Conservation (phyloP, 2,113 vertebrate genomes). For the Phasianus colchicus region DNA sequence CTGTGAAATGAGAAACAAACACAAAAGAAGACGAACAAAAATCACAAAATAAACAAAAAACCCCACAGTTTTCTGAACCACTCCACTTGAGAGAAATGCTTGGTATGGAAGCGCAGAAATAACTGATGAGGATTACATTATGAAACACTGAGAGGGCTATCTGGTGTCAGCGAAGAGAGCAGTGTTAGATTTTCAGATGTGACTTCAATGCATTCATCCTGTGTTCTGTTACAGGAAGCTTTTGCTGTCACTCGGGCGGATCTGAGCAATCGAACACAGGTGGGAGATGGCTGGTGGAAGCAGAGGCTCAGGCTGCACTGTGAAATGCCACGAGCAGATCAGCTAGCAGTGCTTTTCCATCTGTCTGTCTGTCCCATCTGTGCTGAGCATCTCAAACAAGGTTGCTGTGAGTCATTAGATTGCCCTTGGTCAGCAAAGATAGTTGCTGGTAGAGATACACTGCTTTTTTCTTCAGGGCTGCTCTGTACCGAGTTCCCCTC, state of each 20-base stretch:
- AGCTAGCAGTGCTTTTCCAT: not conserved
- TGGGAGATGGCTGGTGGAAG: not conserved
- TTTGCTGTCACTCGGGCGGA: fast-evolving
- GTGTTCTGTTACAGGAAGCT: not conserved
- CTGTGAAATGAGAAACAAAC: not conserved
- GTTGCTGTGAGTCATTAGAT: not conserved
- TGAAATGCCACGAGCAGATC: not conserved
- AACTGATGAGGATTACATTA: not conserved
- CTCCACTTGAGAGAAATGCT: not conserved
- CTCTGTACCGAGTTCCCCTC: not conserved
- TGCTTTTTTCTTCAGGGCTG: not conserved
- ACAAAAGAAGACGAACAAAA: not conserved
- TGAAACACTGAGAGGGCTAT: not conserved
- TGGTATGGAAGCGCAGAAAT: not conserved
- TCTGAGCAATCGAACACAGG: not conserved
- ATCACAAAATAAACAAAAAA: not conserved
- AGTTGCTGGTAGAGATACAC: not conserved
- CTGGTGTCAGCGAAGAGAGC: not conserved
- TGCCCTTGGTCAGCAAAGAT: not conserved
- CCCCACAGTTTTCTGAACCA: not conserved
- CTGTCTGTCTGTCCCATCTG: not conserved
- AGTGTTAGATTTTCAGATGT: not conserved
- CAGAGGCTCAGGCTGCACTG: fast-evolving
- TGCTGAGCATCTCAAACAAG: fast-evolving
- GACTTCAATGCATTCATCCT: not conserved